A percentile compares a stretch with the other conserved stretches of the same genome.
These are phyloP conservation scores for Calcarius lapponicus DNA, from an alignment of 2,797 vertebrate species.

Conservation along the genomic window DNA sequence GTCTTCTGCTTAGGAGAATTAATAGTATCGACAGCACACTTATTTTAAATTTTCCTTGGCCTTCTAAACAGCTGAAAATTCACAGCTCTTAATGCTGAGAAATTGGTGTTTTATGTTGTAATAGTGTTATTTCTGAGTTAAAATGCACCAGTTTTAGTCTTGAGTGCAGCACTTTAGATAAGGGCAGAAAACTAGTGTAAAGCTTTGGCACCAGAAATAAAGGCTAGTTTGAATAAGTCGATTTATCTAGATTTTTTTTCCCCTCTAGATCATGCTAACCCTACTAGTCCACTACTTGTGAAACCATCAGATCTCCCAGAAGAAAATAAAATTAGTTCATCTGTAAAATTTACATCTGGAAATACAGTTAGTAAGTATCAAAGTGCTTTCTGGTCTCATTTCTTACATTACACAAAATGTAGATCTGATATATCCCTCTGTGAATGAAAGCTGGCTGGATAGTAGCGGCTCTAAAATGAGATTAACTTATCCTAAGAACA, in stretches of 20 bases:
- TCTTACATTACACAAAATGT: background rate
- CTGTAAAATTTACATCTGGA: conserved; percentile 91
- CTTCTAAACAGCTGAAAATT: background rate
- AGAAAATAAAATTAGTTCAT: conserved; percentile 88
- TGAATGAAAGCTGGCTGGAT: background rate
- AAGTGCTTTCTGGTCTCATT: background rate
- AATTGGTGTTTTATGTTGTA: background rate
- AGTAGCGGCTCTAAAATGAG: background rate
- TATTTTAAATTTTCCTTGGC: background rate
- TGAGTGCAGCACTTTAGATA: background rate
- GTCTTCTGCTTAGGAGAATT: background rate
- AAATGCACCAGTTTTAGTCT: background rate
- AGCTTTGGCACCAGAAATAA: background rate
- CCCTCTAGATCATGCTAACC: conserved; percentile 88
- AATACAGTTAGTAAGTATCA: conserved; percentile 89
- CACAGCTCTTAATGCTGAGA: background rate
- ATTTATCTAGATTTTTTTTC: conserved; percentile 20
- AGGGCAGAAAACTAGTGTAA: background rate
- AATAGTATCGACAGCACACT: background rate
- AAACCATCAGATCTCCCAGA: conserved; percentile 92
- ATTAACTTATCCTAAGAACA: background rate
- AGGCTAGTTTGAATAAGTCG: background rate
- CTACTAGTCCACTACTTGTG: conserved; percentile 90
- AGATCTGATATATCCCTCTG: background rate
- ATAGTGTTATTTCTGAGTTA: background rate